These are phyloP conservation scores for Diglossa cyanea DNA, from an alignment of 2,797 vertebrate species.

Conservation along the genomic window DNA sequence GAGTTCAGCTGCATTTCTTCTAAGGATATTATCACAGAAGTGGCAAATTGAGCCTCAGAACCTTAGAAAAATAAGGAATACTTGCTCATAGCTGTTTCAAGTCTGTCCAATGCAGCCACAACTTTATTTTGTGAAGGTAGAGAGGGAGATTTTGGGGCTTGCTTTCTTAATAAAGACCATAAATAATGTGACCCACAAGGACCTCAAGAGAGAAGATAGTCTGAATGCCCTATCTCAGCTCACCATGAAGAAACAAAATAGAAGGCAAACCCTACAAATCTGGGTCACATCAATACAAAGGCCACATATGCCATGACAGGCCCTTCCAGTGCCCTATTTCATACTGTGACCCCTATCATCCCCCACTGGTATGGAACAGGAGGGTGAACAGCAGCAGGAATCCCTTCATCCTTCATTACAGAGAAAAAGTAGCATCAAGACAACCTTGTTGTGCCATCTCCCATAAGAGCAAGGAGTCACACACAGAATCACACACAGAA, in stretches of 20 bases:
- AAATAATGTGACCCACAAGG: background rate
- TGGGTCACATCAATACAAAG: background rate
- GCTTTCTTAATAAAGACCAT: background rate
- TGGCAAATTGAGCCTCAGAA: background rate
- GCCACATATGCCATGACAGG: background rate
- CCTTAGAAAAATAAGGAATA: background rate
- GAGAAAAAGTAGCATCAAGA: too few relatives aligned
- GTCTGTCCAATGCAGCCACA: background rate
- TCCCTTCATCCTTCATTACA: too few relatives aligned
- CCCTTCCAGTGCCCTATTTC: background rate
- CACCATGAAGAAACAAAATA: background rate
- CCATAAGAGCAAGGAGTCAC: too few relatives aligned
- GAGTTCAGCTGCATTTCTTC: background rate
- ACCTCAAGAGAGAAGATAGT: background rate
- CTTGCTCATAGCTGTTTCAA: background rate
- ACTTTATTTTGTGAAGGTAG: background rate
- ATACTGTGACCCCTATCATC: background rate
- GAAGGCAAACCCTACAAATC: background rate
- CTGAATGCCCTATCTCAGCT: background rate
- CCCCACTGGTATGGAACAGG: too few relatives aligned
- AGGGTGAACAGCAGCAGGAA: too few relatives aligned
- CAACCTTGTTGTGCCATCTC: too few relatives aligned
- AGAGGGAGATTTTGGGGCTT: background rate
- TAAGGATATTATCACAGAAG: background rate
- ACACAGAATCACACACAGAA: too few relatives aligned